These are phyloP conservation scores for Mystacornis crossleyi DNA, from an alignment of 2,113 vertebrate genomes.

Conservation along the genomic window DNA sequence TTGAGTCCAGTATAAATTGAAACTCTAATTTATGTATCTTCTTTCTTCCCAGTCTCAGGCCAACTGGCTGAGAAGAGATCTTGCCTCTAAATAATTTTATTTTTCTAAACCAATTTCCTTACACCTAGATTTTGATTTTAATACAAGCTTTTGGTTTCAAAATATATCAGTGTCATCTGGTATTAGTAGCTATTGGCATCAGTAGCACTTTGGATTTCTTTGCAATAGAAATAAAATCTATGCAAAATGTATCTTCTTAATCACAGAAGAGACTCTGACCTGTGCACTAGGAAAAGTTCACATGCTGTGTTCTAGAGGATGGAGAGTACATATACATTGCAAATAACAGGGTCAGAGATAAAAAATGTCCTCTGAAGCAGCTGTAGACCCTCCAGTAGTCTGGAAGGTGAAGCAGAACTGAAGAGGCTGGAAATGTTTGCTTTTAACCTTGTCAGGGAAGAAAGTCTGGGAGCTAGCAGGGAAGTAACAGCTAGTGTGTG, in stretches of 20 bases:
- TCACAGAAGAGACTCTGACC: not conserved
- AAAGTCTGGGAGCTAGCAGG: not conserved
- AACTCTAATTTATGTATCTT: not conserved
- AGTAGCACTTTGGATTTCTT: not conserved
- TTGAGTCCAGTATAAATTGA: not conserved
- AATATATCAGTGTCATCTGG: not conserved
- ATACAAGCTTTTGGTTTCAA: not conserved
- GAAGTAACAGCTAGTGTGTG: not conserved
- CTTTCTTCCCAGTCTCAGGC: not conserved
- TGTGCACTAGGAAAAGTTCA: not conserved
- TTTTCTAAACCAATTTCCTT: not conserved
- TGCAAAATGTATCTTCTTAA: not conserved
- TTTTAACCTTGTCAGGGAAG: not conserved
- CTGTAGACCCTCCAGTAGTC: not conserved
- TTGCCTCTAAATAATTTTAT: not conserved
- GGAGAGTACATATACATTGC: not conserved
- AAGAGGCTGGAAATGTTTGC: not conserved
- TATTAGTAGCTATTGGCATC: not conserved
- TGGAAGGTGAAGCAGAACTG: not conserved
- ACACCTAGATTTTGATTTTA: not conserved
- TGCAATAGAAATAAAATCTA: not conserved
- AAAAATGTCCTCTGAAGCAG: not conserved
- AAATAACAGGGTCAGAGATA: not conserved
- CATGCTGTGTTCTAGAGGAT: not conserved
- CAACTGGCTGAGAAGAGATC: not conserved